These are phyloP conservation scores for Peromyscus aztecus DNA, from an alignment of 2,797 vertebrate genomes.

Conservation along the genomic window DNA sequence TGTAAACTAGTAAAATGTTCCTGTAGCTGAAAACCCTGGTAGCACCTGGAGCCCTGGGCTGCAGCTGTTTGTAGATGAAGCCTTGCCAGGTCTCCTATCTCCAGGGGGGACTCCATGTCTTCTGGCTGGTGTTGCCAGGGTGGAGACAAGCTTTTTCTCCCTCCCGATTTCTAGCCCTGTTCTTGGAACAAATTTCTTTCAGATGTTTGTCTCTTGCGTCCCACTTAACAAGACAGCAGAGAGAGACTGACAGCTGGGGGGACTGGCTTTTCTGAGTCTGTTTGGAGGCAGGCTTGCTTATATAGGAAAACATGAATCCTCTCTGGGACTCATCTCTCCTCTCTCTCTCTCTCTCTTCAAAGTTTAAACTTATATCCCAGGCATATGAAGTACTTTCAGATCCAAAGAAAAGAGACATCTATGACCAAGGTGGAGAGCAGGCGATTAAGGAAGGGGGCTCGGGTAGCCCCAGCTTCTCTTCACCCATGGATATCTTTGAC, in stretches of 20 bases:
- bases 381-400: conserved; percentile 99
- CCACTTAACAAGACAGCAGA: not conserved
- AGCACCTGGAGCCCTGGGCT: not conserved
- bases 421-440: conserved; percentile 99
- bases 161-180: not conserved
- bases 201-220: not conserved
- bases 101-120: not conserved
- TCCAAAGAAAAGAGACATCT: conserved; percentile 95
- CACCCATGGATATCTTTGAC: conserved; percentile 99
- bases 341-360: conserved; percentile 64
- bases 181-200: not conserved
- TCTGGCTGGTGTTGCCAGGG: not conserved
- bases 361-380: conserved; percentile 99
- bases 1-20: not conserved
- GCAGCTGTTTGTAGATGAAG: not conserved
- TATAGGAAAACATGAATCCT: not conserved
- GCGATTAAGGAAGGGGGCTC: conserved; percentile 98
- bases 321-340: not conserved
- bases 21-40: not conserved
- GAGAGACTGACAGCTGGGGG: not conserved
- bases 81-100: not conserved
- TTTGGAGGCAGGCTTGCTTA: not conserved
- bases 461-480: conserved; percentile 92
- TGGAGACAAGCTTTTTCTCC: not conserved
- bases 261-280: not conserved